Evolutionary conservation across 2,113 vertebrate species (phyloP).

Genomic region (Zootoca vivipara): DNA sequence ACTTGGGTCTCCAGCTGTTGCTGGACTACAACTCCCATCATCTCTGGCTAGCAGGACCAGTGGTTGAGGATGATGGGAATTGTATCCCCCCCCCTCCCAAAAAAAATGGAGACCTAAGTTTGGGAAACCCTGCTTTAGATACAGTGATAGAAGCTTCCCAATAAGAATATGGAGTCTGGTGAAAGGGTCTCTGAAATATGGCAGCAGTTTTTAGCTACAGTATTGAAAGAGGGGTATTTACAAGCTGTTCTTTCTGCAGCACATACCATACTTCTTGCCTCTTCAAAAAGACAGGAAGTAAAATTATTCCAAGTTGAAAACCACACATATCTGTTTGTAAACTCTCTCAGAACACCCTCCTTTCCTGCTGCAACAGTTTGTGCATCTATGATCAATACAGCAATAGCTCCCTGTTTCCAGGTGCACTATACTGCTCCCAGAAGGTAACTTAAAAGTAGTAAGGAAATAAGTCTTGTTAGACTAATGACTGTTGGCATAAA

Average conservation of each 20-base stretch:
- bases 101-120: too few species aligned
- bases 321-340: background rate
- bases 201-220: background rate
- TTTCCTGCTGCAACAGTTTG: background rate
- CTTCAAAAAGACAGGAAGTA: background rate
- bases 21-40: too few species aligned
- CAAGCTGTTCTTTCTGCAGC: background rate
- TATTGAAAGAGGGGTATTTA: too few species aligned
- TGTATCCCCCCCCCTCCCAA: too few species aligned
- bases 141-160: background rate
- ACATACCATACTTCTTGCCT: too few species aligned
- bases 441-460: background rate
- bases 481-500: background rate
- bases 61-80: too few species aligned
- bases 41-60: too few species aligned
- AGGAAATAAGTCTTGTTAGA: background rate
- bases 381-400: background rate
- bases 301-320: background rate
- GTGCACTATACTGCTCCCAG: background rate
- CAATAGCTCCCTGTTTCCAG: background rate
- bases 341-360: background rate
- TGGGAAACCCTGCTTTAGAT: background rate
- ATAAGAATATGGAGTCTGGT: too few species aligned
- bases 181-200: background rate
- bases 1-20: too few species aligned